Base-by-base conservation (phyloP, 1,140 invertebrate genomes). In the Drosophila ercepeae region DNA sequence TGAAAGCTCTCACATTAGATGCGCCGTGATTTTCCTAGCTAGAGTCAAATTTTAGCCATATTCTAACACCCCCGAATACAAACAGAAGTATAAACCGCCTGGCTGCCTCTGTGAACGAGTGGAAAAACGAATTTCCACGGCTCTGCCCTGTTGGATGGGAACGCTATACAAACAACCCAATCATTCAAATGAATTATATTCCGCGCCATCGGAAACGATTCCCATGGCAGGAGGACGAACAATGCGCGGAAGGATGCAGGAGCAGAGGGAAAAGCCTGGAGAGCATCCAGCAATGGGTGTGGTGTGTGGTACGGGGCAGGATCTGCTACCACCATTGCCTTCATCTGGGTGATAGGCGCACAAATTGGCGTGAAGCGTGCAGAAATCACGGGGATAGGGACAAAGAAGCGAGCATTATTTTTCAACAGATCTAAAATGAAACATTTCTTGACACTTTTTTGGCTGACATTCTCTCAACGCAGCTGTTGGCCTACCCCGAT, bases 291-390 rank as follows among this genome's bases (percentile, higher is more conserved):
- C n/a, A 2, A 18, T n/a, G 58, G 21, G 16, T 29, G 19, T 42
- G 6, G 16, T 4, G 4, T n/a, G n/a, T n/a, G n/a, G n/a, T n/a
- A n/a, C 34, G 23, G 3, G 7, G 23, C 29, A 25, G 41, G 13
- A 7, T 64, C 42, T 9, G 45, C 52, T 25, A 53, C 50, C 50
- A 44, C 18, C 45, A 21, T 34, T 29, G 25, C 63, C 59, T 27
- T 25, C 49, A 63, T 13, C 44, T 53, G 25, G 57, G 59, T 89
- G 86, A 89, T 86, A 89, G 81, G 84, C 84, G 79, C 46, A 59
- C 55, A 89, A 89, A 89, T 89, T 81, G 41, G 84, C 84, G 84
- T 89, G 84, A 89, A 89, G 84, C 84, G 76, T 89, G 79, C 79
- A 86, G 60, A 89, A 84, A 89, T 84, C 79, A 68, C 74, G 71